Conservation (phyloP, 2,888 invertebrate species). For the Tanypteryx hageni region DNA sequence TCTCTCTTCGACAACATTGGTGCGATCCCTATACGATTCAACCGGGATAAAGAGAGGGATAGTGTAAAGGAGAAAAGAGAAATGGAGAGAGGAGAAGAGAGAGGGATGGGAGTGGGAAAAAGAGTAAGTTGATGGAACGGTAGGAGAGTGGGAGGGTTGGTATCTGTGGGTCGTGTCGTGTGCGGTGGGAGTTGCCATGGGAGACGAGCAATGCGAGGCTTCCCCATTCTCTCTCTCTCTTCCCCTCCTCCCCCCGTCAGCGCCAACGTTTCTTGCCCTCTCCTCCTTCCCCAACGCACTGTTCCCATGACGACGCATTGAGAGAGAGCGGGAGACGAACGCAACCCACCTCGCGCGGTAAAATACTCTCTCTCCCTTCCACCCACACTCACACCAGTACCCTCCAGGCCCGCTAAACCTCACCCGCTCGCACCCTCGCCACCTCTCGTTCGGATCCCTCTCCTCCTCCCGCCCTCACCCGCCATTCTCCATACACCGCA, state of each 20-base stretch:
- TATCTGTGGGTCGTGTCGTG: neutral
- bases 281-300: neutral
- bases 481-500: neutral
- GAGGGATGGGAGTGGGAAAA: neutral
- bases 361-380: neutral
- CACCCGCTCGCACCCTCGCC: neutral
- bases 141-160: neutral
- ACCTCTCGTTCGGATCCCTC: too few relatives aligned
- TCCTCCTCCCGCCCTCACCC: too few relatives aligned
- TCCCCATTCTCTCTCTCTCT: neutral
- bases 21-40: conserved; percentile 38
- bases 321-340: neutral
- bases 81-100: neutral
- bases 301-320: conserved; percentile 56
- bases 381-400: conserved; percentile 11
- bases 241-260: neutral
- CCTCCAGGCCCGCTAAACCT: conserved; percentile 7
- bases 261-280: neutral
- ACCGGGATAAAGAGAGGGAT: neutral
- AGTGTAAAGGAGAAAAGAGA: conserved; percentile 2
- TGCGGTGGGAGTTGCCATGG: conserved; percentile 24
- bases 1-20: neutral
- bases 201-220: conserved; percentile 34
- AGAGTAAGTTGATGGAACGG: neutral
- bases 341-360: neutral